Base-by-base conservation (phyloP, 2,113 vertebrate genomes). In the Engraulis encrasicolus region DNA sequence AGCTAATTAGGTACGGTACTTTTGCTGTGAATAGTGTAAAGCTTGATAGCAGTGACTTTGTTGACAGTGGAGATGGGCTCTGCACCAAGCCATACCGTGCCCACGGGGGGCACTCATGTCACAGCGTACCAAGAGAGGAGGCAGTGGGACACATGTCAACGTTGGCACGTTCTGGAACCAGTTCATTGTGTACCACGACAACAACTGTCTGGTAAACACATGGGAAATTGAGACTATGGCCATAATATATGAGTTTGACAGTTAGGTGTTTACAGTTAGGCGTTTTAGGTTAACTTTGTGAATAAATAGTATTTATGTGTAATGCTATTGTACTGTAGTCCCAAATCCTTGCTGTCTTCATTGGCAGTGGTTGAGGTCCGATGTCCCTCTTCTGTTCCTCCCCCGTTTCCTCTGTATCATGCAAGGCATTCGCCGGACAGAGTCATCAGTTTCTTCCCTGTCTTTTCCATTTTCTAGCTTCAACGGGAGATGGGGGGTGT, bases 121-220 rank as follows among this genome's bases (percentile, higher is more conserved):
- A 92, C 98, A 99, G 80, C 96, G 93, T 37, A 97, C 91, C 98
- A 98, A 99, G 1, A 99, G 88, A 3, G 97, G 95, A 50, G 92
- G 93, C 80, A 98, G 94, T 15, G 87, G 89, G 31, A 88, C 81
- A 71, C 86, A 86, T 15, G 81, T 78, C 84, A 17, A 81, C 86
- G 91, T 86, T 78, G 87, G 86, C 93, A 97, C 86, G 81, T 94
- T 95, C 71, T 95, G 92, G 89, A 99, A 99, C 58, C 97, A 98
- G 79, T 92, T 92, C 94, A 99, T 93, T 1, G 94, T 91, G 82
- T 97, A 99, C 85, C 95, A 95, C 78, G 98, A 98, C 88, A 99
- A 92, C 88, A 99, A 85, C 87, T 97, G 95, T 90, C 98, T 99
- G 78, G 19, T 84, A 81, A 92, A 88, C 0, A 0, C 82, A 20